These are phyloP conservation scores for Eulemur macaco DNA, from an alignment of 2,113 vertebrate species.

Conservation along the genomic window DNA sequence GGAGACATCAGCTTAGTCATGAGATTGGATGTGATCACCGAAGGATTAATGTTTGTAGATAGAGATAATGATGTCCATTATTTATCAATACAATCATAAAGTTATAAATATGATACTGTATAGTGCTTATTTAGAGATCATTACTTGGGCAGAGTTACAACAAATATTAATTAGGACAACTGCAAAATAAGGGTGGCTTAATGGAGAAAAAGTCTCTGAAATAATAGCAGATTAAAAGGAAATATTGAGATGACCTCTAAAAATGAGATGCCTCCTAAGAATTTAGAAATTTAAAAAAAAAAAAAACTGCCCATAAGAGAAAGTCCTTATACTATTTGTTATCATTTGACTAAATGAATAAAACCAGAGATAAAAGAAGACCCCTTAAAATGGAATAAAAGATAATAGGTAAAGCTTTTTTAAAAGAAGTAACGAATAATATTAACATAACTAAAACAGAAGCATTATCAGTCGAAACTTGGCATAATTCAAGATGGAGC, in stretches of 20 bases:
- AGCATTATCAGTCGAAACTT: background rate
- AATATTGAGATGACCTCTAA: background rate
- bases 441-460: background rate
- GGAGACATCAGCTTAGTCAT: background rate
- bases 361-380: background rate
- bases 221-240: background rate
- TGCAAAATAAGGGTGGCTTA: background rate
- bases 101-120: background rate
- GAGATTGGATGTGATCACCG: background rate
- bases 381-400: background rate
- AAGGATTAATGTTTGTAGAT: background rate
- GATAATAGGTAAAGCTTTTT: background rate
- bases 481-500: background rate
- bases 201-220: conserved; percentile 3
- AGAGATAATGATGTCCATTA: background rate
- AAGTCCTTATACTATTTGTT: background rate
- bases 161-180: background rate
- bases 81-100: background rate
- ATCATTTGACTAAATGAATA: conserved; percentile 22
- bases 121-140: background rate
- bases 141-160: background rate
- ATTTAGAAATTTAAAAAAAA: background rate
- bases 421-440: background rate
- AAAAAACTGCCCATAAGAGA: background rate
- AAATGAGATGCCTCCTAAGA: background rate